Conservation (phyloP, 2,888 invertebrate genomes). For the Melikaiella ostensackeni region DNA sequence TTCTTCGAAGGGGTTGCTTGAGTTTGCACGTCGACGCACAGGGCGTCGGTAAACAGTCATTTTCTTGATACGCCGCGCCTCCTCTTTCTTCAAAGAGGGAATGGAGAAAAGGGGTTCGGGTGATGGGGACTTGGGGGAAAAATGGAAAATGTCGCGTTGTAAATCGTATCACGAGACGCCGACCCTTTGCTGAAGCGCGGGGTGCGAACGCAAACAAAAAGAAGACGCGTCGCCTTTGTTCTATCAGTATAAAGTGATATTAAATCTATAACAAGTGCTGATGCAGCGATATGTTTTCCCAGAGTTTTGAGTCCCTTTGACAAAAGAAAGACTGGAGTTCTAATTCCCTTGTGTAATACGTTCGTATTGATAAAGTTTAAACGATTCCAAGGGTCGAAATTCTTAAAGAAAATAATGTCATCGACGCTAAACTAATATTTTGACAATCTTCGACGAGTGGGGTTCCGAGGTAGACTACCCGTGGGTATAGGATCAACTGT, state of each 20-base stretch:
- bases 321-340: neutral
- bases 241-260: constrained; percentile 20
- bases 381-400: neutral
- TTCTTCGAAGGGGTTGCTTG: constrained; percentile 48
- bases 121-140: constrained; percentile 9
- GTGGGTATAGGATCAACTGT: constrained; percentile 72
- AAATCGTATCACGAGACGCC: constrained; percentile 34
- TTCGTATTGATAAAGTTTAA: neutral
- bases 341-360: neutral
- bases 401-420: constrained; percentile 51
- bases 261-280: constrained; percentile 15
- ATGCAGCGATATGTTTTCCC: neutral
- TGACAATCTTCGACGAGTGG: constrained; percentile 68
- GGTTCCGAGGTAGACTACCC: constrained; percentile 49
- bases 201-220: constrained; percentile 9
- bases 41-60: constrained; percentile 57
- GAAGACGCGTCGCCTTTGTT: constrained; percentile 18
- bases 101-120: constrained; percentile 13
- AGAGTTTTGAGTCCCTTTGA: neutral
- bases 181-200: constrained; percentile 16
- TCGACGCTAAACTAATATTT: constrained; percentile 71
- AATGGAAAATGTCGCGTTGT: constrained; percentile 29
- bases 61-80: constrained; percentile 55
- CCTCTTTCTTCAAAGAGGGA: constrained; percentile 43
- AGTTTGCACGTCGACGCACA: constrained; percentile 46